phyloP scores from a whole-genome alignment of 2,888 invertebrate species.

The Mythimna impura region DNA sequence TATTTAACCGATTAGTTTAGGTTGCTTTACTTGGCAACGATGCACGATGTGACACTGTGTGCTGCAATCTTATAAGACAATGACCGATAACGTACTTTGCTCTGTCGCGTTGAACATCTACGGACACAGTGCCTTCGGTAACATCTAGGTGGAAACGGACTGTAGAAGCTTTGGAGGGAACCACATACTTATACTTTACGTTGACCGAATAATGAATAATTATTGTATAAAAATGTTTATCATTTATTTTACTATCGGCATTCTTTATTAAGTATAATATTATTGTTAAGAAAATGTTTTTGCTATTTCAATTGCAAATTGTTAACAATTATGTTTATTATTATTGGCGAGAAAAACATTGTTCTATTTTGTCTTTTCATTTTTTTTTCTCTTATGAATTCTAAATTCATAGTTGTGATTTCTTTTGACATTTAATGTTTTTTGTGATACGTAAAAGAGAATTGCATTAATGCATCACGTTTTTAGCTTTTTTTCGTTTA shows the following conservation, averaged over 20 bases:
- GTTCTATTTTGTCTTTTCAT: constrained; percentile 86
- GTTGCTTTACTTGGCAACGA: constrained; percentile 43
- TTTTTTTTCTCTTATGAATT: constrained; percentile 87
- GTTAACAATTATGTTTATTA: constrained; percentile 80
- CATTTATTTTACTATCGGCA: constrained; percentile 71
- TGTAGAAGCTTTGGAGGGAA: constrained; percentile 51
- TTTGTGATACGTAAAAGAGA: constrained; percentile 89
- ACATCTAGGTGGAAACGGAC: constrained; percentile 63
- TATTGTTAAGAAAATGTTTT: constrained; percentile 77
- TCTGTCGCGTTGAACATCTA: constrained; percentile 57
- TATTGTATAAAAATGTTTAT: constrained; percentile 69
- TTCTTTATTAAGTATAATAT: constrained; percentile 78
- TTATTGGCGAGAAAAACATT: constrained; percentile 73
- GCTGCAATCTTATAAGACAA: constrained; percentile 44
- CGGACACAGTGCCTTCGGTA: constrained; percentile 61
- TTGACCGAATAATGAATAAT: constrained; percentile 68
- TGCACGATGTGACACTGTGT: constrained; percentile 54
- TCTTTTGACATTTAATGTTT: constrained; percentile 90
- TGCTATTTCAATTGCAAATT: constrained; percentile 77
- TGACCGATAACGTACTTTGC: constrained; percentile 45
- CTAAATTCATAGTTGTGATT: constrained; percentile 91
- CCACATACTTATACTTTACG: constrained; percentile 57
- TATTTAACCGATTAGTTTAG: constrained; percentile 57
- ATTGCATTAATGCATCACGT: constrained; percentile 89
- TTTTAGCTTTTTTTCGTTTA: constrained; percentile 81